Base-by-base conservation (phyloP, 2,797 vertebrate species). In the Gephyroberyx darwinii region DNA sequence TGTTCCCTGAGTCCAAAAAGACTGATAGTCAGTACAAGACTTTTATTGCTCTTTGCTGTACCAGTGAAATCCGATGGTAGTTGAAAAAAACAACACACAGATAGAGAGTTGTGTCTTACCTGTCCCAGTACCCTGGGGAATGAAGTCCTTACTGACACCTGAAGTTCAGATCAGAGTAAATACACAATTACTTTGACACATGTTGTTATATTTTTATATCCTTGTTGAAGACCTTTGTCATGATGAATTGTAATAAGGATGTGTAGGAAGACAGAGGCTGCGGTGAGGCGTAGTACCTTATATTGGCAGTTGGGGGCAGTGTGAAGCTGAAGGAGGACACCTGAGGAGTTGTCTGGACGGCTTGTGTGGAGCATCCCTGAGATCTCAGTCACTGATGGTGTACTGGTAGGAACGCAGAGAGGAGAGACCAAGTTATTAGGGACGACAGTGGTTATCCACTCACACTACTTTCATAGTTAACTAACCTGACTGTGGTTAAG, bases 301-400 rank as follows among this genome's bases (percentile, higher is more conserved):
- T 99, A 98, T n/a, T 94, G 94, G 89, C 98, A 99, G 87, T 96
- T 95, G 79, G 96, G 93, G 51, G 96, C 94, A 65, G 96, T 96
- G 88, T 97, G 95, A 88, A 99, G 96, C 82, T 95, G 94, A 54
- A 99, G 82, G 55, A 92, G 74, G 53, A 90, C 90, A 50, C 82
- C 84, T 79, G 90, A 96, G 50, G 92, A 75, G 69, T 95, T 94
- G 79, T 94, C 94, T 57, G 94, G 95, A 52, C 91, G 94, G 87
- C 95, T 94, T 45, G 94, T 89, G 65, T 99, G 97, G 37, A 99
- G 93, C 86, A 96, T 98, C 84, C 95, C 94, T 88, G 95, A 94
- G 78, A 99, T 95, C 85, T 96, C 96, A 3, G 93, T 93, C 14
- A 90, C 90, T 53, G 96, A 96, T 0, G 96, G 95, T 81, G 93